A percentile compares a stretch with the other conserved stretches of the same genome.
phyloP scores from a whole-genome alignment of 2,113 vertebrate species.

The Nothocercus julius region DNA sequence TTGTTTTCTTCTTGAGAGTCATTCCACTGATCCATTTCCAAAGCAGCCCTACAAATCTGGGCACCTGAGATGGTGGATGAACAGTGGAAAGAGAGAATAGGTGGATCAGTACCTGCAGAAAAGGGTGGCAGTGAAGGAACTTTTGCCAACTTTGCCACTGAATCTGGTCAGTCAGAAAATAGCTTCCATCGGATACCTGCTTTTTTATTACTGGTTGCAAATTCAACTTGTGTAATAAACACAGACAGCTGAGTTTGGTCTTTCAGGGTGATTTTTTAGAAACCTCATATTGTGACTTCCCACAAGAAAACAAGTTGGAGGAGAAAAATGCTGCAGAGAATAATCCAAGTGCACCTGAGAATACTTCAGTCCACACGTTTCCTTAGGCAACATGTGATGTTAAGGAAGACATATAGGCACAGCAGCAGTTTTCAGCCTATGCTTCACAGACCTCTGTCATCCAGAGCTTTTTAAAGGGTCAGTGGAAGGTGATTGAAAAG shows the following conservation, averaged over 20 bases:
- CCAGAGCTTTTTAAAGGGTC: neutral
- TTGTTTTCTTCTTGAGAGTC: neutral
- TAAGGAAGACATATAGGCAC: neutral
- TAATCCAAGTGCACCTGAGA: neutral
- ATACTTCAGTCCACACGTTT: neutral
- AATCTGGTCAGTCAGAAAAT: neutral
- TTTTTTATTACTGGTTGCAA: neutral
- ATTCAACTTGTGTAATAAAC: neutral
- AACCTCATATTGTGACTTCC: neutral
- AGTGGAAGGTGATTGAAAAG: neutral
- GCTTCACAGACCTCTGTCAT: neutral
- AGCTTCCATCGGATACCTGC: neutral
- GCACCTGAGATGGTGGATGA: neutral
- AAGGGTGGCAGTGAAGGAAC: neutral
- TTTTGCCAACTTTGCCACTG: neutral
- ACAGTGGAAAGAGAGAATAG: neutral
- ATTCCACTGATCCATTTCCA: neutral
- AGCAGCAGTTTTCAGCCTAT: neutral
- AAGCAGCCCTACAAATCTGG: neutral
- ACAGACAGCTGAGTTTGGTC: neutral
- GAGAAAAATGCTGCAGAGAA: neutral
- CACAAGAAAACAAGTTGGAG: neutral
- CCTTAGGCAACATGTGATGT: neutral
- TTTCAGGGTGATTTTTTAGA: neutral
- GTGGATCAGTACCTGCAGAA: neutral